phyloP scores from a whole-genome alignment of 1,140 invertebrate genomes.

The Dreissena polymorpha region DNA sequence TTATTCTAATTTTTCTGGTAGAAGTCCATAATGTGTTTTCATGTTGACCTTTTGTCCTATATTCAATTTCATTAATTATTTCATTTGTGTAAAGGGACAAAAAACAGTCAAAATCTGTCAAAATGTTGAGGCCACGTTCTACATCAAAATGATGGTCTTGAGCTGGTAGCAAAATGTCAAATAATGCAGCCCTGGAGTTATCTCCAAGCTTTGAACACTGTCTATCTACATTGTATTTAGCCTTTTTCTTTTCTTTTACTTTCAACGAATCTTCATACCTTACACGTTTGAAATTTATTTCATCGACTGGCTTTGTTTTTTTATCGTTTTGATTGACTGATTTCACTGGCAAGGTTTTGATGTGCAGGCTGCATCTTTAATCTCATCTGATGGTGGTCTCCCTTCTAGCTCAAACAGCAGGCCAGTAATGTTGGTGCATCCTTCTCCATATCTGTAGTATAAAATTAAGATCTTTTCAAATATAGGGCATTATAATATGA shows the following conservation, averaged over 20 bases:
- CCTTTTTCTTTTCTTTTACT: too few relatives aligned
- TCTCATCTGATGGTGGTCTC: too few relatives aligned
- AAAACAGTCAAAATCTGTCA: neutral
- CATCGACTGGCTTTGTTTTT: neutral
- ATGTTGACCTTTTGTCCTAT: too few relatives aligned
- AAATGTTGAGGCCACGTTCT: constrained; percentile 15
- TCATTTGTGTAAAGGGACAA: neutral
- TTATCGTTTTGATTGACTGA: neutral
- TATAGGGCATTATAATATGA: too few relatives aligned
- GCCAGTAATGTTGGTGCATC: constrained; percentile 7
- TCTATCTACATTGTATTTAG: too few relatives aligned
- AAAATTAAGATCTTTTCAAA: too few relatives aligned
- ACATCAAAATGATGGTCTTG: neutral
- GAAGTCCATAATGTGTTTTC: too few relatives aligned
- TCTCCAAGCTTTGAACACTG: too few relatives aligned
- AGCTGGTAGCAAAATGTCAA: neutral
- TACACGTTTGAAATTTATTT: too few relatives aligned
- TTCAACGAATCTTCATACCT: too few relatives aligned
- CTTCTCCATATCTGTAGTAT: too few relatives aligned
- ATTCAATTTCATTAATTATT: constrained; percentile 30
- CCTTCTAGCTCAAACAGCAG: neutral
- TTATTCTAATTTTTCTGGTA: constrained; percentile 19
- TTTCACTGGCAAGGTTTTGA: neutral
- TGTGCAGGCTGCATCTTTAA: neutral
- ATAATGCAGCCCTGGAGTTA: constrained; percentile 14